Base-by-base conservation (phyloP, 1,140 invertebrate species). In the Euglossa dilemma region DNA sequence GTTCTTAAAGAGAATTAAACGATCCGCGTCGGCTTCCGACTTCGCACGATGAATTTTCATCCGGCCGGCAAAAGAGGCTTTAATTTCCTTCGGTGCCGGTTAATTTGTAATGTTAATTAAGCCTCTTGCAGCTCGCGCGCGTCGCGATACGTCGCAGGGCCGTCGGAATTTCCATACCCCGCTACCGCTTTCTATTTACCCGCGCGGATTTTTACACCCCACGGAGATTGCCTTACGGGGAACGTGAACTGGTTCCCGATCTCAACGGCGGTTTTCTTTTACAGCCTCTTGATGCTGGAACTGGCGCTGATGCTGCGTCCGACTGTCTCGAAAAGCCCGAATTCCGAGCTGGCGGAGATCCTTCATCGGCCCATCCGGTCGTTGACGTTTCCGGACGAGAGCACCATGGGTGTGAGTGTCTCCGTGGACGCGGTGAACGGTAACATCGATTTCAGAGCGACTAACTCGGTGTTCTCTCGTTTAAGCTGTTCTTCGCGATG, bases 401-500 rank as follows among this genome's bases (percentile, higher is more conserved):
- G 94, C 80, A 91, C 87, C 66, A 89, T 91, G 89, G 93, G 92
- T 28, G 94, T 94, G 85, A 91, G 93, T 91, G 73, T 67, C 20
- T 18, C 8, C 18, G 6, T 20, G 28, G 4, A 16, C 43, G 18
- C 36, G 5, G 2, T n/a, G n/a, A 14, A 69, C 23, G 23, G 7
- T 36, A 23, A 20, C 8, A 52, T 43, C n/a, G 20, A 4, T 8
- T 23, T 28, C 23, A 54, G 28, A 71, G 25, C 54, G 45, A 70
- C 20, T 12, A 71, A 52, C 50, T 25, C 36, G 11, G 28, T 28
- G 7, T 23, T 64, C 6, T 86, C 61, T 63, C 43, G 1, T 85
- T 84, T 16, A 83, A 94, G 96, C 83, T 96, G 71, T 96, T 97
- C 90, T 86, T 97, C 14, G 97, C 97, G 0, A 94, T 97, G 54